phyloP scores from a whole-genome alignment of 2,113 vertebrate genomes.

The Elanus axillaris region DNA sequence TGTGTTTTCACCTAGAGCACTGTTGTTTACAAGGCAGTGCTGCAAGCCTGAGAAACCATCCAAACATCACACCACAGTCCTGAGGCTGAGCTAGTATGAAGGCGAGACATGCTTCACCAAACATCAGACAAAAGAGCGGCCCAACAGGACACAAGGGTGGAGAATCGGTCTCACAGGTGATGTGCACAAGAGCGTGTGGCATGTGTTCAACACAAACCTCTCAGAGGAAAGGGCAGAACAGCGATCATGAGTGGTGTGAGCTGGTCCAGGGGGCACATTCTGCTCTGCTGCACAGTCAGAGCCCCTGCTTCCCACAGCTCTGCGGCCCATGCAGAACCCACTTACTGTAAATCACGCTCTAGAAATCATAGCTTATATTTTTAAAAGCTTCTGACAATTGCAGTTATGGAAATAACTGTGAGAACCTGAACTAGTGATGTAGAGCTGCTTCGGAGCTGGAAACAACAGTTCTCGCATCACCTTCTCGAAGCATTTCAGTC shows the following conservation, averaged over 20 bases:
- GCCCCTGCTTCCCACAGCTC: neutral
- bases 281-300: neutral
- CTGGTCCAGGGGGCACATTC: neutral
- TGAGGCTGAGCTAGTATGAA: neutral
- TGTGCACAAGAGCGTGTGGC: rapidly evolving
- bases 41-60: neutral
- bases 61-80: neutral
- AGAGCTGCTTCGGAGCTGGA: neutral
- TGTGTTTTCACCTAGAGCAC: neutral
- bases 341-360: neutral
- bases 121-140: rapidly evolving
- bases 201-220: neutral
- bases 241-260: neutral
- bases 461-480: neutral
- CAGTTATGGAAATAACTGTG: neutral
- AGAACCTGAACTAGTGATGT: neutral
- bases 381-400: neutral
- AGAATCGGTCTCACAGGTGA: neutral
- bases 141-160: neutral
- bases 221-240: neutral
- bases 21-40: neutral
- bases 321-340: neutral
- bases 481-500: neutral
- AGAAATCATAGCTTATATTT: neutral
- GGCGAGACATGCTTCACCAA: neutral